phyloP scores from a whole-genome alignment of 2,797 vertebrate species.

The Mormyrus hasselquistii region DNA sequence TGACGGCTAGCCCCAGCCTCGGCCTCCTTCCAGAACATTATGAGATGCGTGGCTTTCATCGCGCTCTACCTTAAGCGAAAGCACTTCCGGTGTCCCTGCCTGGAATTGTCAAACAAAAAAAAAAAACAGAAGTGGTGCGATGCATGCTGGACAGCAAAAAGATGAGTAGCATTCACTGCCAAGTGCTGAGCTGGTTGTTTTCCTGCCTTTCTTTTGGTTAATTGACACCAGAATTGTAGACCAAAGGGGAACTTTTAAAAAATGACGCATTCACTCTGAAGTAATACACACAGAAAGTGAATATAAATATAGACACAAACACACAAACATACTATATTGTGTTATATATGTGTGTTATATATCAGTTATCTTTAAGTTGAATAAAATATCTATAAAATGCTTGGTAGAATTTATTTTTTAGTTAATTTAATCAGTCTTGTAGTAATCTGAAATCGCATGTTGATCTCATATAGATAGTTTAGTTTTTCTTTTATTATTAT shows the following conservation, averaged over 20 bases:
- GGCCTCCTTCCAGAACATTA: background rate
- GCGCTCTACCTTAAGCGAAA: background rate
- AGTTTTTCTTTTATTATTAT: background rate
- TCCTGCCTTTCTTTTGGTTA: constrained; percentile 32
- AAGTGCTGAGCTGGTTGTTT: constrained; percentile 47
- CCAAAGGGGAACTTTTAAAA: constrained; percentile 44
- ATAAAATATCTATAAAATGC: background rate
- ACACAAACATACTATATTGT: background rate
- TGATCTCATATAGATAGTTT: background rate
- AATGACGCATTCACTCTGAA: background rate
- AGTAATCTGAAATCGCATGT: background rate
- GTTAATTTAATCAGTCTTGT: background rate
- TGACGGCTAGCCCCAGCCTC: background rate
- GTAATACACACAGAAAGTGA: background rate
- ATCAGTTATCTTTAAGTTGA: background rate
- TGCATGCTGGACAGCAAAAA: constrained; percentile 34
- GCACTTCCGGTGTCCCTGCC: background rate
- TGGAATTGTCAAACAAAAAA: background rate
- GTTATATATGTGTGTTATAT: background rate
- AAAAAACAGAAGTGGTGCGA: background rate
- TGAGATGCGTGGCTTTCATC: background rate
- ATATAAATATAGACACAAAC: background rate
- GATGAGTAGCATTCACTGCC: constrained; percentile 45
- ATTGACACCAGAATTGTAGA: constrained; percentile 24
- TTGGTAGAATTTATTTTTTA: background rate